These are phyloP conservation scores for Drosophila nasuta DNA, from an alignment of 1,140 invertebrate species.

Conservation along the genomic window DNA sequence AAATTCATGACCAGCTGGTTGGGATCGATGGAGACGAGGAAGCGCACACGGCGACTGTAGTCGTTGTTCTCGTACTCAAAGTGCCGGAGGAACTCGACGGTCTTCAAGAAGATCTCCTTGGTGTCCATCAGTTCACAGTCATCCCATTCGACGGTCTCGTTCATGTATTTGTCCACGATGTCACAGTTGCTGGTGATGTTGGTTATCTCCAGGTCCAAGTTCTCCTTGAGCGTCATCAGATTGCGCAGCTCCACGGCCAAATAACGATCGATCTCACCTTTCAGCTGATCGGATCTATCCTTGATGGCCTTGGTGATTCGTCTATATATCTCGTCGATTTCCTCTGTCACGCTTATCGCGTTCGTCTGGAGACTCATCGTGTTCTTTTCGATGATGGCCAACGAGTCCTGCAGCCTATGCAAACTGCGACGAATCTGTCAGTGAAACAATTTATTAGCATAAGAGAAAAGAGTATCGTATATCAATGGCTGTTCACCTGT, in stretches of 20 bases:
- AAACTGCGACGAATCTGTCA: slow-evolving; percentile 91
- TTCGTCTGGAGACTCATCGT: slow-evolving; percentile 93
- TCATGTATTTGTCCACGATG: slow-evolving; percentile 97
- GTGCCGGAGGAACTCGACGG: slow-evolving; percentile 96
- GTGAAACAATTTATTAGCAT: not conserved
- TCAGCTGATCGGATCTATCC: slow-evolving; percentile 94
- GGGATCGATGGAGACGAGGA: slow-evolving; percentile 94
- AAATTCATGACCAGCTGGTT: slow-evolving; percentile 94
- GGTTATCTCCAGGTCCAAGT: slow-evolving; percentile 95
- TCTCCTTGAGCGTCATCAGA: slow-evolving; percentile 94
- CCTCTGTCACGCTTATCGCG: slow-evolving; percentile 93
- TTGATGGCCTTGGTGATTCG: slow-evolving; percentile 95
- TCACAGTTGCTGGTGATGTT: slow-evolving; percentile 98
- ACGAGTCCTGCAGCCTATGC: slow-evolving; percentile 93
- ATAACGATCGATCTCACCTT: slow-evolving; percentile 95
- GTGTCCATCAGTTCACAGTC: slow-evolving; percentile 96
- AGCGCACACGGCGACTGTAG: slow-evolving; percentile 93
- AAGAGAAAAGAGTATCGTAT: not conserved
- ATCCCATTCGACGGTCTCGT: slow-evolving; percentile 94
- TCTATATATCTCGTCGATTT: slow-evolving; percentile 96
- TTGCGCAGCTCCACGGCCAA: slow-evolving; percentile 92
- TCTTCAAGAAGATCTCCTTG: slow-evolving; percentile 97
- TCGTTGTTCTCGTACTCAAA: slow-evolving; percentile 96
- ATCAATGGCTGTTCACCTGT: slow-evolving; percentile 87
- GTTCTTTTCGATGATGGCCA: slow-evolving; percentile 94